Evolutionary conservation across 2,797 vertebrate genomes (phyloP).

Genomic region (Naso thynnoides): DNA sequence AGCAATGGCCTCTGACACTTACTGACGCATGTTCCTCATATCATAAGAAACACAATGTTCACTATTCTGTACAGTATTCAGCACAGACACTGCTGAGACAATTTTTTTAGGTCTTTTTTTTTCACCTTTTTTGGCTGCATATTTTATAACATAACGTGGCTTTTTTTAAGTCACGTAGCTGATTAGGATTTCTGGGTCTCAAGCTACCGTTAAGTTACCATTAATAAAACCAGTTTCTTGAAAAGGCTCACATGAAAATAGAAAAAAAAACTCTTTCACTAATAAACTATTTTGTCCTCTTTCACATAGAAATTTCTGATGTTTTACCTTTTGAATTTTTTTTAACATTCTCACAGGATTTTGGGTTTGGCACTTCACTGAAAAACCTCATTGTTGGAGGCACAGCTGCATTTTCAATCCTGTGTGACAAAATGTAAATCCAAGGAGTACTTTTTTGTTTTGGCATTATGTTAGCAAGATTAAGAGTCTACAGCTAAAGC

Average conservation of each 20-base stretch:
- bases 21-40: constrained; percentile 31
- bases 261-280: too few species aligned
- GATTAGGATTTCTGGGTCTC: not conserved
- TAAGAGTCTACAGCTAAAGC: not conserved
- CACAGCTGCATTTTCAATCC: too few species aligned
- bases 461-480: not conserved
- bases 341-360: too few species aligned
- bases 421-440: too few species aligned
- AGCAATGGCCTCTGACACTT: constrained; percentile 23
- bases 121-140: not conserved
- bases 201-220: not conserved
- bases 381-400: too few species aligned
- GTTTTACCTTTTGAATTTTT: too few species aligned
- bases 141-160: not conserved
- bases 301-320: too few species aligned
- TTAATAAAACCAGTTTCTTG: not conserved
- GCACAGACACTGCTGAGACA: constrained; percentile 26
- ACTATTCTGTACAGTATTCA: not conserved
- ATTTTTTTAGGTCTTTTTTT: not conserved
- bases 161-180: not conserved
- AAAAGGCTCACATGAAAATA: too few species aligned
- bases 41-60: not conserved
- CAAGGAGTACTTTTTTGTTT: too few species aligned
- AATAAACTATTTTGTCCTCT: too few species aligned
- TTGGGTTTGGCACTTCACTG: too few species aligned